These are phyloP conservation scores for Caenorhabditis uteleia DNA, from an alignment of 2,888 invertebrate genomes.

Conservation along the genomic window DNA sequence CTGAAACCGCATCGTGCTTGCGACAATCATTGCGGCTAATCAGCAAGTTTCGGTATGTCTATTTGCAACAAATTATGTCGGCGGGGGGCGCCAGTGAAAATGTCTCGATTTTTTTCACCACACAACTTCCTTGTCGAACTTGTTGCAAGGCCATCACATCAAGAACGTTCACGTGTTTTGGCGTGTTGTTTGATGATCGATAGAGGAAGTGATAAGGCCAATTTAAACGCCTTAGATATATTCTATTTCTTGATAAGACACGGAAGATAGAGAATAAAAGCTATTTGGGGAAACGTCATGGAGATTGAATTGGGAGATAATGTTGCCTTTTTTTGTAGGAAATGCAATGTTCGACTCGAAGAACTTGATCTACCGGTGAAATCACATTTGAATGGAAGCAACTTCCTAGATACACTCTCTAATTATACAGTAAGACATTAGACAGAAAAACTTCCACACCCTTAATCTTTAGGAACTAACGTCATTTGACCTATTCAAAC, in stretches of 20 bases:
- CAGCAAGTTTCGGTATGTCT: conserved; percentile 22
- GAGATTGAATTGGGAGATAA: too few relatives aligned
- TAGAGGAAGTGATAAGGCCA: too few relatives aligned
- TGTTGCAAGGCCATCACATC: too few relatives aligned
- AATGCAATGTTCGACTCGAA: conserved; percentile 10
- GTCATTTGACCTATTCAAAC: conserved; percentile 1
- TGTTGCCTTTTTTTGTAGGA: conserved; percentile 16
- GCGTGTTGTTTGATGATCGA: too few relatives aligned
- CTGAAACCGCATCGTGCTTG: conserved; percentile 18
- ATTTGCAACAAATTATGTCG: not conserved
- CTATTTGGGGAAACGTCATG: not conserved
- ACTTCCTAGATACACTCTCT: too few relatives aligned
- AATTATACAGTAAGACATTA: too few relatives aligned
- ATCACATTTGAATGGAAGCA: too few relatives aligned
- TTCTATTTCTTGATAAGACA: too few relatives aligned
- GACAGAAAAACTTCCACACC: not conserved
- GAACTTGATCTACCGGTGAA: conserved; percentile 16
- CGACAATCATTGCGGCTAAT: conserved; percentile 25
- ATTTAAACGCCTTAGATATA: too few relatives aligned
- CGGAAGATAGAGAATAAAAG: not conserved
- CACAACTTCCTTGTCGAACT: too few relatives aligned
- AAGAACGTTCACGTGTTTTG: too few relatives aligned
- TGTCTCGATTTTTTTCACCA: too few relatives aligned
- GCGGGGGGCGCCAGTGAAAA: not conserved
- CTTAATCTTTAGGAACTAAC: not conserved